Base-by-base conservation (phyloP, 2,113 vertebrate genomes). In the Fregetta grallaria region DNA sequence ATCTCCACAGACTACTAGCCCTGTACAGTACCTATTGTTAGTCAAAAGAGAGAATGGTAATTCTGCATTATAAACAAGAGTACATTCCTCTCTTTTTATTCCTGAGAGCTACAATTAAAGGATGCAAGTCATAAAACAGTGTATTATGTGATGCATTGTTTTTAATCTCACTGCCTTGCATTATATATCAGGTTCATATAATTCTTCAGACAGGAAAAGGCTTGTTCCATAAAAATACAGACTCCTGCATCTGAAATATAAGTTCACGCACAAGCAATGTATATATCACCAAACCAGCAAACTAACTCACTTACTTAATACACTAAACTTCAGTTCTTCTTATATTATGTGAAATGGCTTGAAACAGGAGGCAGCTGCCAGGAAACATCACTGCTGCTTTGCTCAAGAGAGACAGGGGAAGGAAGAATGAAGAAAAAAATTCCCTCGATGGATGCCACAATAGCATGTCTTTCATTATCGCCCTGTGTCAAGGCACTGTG, bases 341-440 rank as follows among this genome's bases (percentile, higher is more conserved):
- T 98, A 97, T 98, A 98, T 98, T 98, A 98, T 99, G 98, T 98
- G 98, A 98, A 98, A 99, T 98, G 98, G 98, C 98, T 98, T 97
- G 97, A 98, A 98, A 98, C 98, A 98, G 98, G 98, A 98, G 97
- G 98, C 97, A 97, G 97, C 98, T 98, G 98, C 98, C 98, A 98
- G 97, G 87, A 96, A 97, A 97, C 98, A 98, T 98, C 98, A 98
- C 95, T 73, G 97, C 97, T 98, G 94, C 97, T 98, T 97, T 97
- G 97, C 98, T 98, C 97, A 94, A 98, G 97, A 98, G 97, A 98
- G 98, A 98, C 97, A 97, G 97, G 97, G 96, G 95, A 98, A 98
- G 95, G 93, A 96, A 97, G 96, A 98, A 95, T 92, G 95, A 94
- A 97, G 97, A 96, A 96, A 98, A 96, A 97, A 97, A 96, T 94